Conservation (phyloP, 1,140 invertebrate genomes). For the Ladona fulva region DNA sequence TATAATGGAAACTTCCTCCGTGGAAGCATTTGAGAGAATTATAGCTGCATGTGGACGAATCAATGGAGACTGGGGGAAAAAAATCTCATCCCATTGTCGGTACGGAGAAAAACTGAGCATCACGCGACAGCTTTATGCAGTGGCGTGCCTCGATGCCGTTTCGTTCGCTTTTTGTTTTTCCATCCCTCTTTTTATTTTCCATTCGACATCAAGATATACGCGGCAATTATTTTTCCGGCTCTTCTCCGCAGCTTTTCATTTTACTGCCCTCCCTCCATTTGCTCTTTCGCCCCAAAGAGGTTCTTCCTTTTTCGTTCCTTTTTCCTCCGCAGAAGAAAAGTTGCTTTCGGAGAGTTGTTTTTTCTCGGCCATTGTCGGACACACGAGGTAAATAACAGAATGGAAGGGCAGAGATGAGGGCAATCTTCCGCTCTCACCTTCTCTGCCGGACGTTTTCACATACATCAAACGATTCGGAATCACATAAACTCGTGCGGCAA, state of each 20-base stretch:
- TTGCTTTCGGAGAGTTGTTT: neutral
- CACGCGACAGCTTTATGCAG: neutral
- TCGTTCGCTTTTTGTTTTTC: neutral
- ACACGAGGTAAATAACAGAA: neutral
- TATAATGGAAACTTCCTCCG: no score
- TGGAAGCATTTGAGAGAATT: no score
- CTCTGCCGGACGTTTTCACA: neutral
- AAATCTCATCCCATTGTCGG: neutral
- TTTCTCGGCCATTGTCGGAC: neutral
- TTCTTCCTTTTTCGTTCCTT: neutral
- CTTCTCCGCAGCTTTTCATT: neutral
- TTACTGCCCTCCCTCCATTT: neutral
- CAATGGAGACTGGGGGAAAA: neutral
- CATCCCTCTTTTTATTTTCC: neutral
- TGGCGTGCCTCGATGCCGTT: neutral
- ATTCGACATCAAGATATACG: slow-evolving; percentile 9
- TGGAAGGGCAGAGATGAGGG: no score
- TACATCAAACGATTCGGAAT: neutral
- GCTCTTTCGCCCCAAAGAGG: neutral
- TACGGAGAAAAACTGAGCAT: neutral
- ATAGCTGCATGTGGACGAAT: no score
- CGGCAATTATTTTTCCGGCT: neutral
- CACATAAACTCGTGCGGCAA: neutral
- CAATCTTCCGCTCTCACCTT: neutral
- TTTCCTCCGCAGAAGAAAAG: neutral